Evolutionary conservation across 2,797 vertebrate genomes (phyloP).

Genomic region (Rhynchonycteris naso): DNA sequence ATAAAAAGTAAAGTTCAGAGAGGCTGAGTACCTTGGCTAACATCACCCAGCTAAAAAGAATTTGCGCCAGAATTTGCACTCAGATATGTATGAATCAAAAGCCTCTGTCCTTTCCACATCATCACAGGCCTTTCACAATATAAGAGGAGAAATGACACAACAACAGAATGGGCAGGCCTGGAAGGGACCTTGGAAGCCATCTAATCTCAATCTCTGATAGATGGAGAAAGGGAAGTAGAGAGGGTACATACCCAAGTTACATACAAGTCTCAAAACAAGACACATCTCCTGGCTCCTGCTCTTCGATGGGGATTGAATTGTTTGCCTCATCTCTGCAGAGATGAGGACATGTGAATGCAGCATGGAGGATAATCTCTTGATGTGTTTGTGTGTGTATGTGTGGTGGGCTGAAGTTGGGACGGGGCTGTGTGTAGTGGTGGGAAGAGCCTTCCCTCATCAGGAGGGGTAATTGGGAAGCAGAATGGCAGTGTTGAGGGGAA

Average conservation of each 20-base stretch:
- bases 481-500: neutral
- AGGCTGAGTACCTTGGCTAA: neutral
- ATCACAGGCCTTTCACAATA: neutral
- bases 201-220: neutral
- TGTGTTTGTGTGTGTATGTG: neutral
- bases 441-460: neutral
- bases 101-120: neutral
- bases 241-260: neutral
- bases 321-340: neutral
- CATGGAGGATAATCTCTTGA: neutral
- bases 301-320: neutral
- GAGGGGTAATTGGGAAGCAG: neutral
- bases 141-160: neutral
- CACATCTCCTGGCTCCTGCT: neutral
- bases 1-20: neutral
- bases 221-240: neutral
- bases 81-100: neutral
- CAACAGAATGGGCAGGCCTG: neutral
- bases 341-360: neutral
- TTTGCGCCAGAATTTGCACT: neutral
- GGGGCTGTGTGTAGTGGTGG: neutral
- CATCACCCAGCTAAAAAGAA: neutral
- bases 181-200: neutral
- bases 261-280: neutral
- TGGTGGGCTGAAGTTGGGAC: accelerated